These are phyloP conservation scores for Oreochromis aureus DNA, from an alignment of 2,113 vertebrate species.

Conservation along the genomic window DNA sequence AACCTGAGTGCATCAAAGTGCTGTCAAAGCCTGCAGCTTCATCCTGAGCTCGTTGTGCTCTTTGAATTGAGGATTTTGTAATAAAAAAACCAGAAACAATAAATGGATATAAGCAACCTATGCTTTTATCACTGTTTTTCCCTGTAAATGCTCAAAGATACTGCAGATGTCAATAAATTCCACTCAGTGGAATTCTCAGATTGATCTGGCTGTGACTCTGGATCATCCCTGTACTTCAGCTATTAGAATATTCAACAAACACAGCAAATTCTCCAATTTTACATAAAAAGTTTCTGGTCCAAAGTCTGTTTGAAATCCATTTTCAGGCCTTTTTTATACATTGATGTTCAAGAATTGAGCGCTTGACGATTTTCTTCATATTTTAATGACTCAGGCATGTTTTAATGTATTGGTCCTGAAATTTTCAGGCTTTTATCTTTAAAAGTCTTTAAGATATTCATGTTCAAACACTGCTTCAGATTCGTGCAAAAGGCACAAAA, in stretches of 20 bases:
- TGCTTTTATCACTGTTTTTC: background rate
- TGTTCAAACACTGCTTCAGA: background rate
- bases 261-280: too few relatives aligned
- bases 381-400: too few relatives aligned
- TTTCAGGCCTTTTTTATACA: too few relatives aligned
- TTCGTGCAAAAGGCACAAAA: rapidly evolving
- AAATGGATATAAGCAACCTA: background rate
- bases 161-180: background rate
- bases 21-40: rapidly evolving
- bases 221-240: background rate
- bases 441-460: background rate
- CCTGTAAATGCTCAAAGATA: background rate
- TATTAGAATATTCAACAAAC: background rate
- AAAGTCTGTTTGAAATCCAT: too few relatives aligned
- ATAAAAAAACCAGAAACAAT: background rate
- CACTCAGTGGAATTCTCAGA: background rate
- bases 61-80: background rate
- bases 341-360: too few relatives aligned
- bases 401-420: too few relatives aligned
- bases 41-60: background rate
- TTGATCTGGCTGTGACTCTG: background rate
- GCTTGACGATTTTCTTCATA: too few relatives aligned
- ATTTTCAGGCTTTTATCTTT: rapidly evolving
- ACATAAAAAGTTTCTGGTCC: too few relatives aligned
- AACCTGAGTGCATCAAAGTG: background rate